Evolutionary conservation across 2,888 invertebrate genomes (phyloP).

Genomic region (Tipula helvola): DNA sequence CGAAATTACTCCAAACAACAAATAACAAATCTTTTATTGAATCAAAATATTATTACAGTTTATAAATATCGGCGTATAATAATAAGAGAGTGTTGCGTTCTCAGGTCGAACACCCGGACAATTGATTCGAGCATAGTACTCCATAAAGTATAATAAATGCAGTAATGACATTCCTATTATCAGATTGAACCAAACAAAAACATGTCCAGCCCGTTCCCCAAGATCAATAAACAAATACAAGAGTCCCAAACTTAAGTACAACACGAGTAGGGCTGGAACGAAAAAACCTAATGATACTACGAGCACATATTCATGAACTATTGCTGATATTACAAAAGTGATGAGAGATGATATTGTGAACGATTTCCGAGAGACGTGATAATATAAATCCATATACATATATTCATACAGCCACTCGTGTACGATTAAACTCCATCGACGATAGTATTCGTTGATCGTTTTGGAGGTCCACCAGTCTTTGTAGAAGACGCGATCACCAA

Average conservation of each 20-base stretch:
- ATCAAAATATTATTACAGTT: not conserved
- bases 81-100: not conserved
- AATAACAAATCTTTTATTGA: not conserved
- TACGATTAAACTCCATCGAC: slow-evolving; percentile 85
- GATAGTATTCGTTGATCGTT: slow-evolving; percentile 61
- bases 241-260: slow-evolving; percentile 59
- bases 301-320: slow-evolving; percentile 74
- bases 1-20: no score
- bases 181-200: not conserved
- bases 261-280: slow-evolving; percentile 64
- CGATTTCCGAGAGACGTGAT: slow-evolving; percentile 29
- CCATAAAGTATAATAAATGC: not conserved
- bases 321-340: slow-evolving; percentile 63
- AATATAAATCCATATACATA: slow-evolving; percentile 58
- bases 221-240: slow-evolving; percentile 36
- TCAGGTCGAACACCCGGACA: not conserved
- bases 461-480: slow-evolving; percentile 84
- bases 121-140: not conserved
- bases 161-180: not conserved
- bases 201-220: not conserved
- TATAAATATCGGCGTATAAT: not conserved
- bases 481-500: slow-evolving; percentile 68
- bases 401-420: slow-evolving; percentile 83
- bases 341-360: slow-evolving; percentile 39
- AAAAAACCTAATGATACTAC: slow-evolving; percentile 67